Percentiles rank a stretch among this genome's conserved stretches.
Evolutionary conservation across 2,113 vertebrate genomes (phyloP).

Genomic region (Meleagris gallopavo): DNA sequence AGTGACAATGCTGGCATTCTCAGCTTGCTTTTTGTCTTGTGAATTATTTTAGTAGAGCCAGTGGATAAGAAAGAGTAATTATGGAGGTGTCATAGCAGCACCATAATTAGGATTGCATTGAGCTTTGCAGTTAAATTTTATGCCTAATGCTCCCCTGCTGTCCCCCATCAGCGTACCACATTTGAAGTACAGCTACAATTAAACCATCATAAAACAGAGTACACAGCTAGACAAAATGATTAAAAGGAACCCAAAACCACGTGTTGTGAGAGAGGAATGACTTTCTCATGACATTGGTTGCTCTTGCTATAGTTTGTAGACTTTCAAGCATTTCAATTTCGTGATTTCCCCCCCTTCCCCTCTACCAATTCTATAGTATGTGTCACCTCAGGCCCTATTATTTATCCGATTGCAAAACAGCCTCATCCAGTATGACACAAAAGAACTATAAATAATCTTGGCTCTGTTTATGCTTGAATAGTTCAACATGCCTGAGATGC

Average conservation of each 20-base stretch:
- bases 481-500: constrained; percentile 48
- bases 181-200: constrained; percentile 73
- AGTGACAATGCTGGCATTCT: constrained; percentile 39
- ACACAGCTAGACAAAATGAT: constrained; percentile 66
- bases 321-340: neutral
- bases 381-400: constrained; percentile 50
- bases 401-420: constrained; percentile 24
- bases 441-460: constrained; percentile 69
- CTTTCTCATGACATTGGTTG: constrained; percentile 55
- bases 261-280: constrained; percentile 13
- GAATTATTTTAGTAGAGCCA: constrained; percentile 63
- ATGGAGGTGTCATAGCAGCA: constrained; percentile 67
- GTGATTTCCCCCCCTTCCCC: constrained; percentile 28
- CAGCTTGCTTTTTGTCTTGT: constrained; percentile 56
- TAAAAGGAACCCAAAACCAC: constrained; percentile 48
- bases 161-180: constrained; percentile 52
- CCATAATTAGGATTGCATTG: constrained; percentile 72
- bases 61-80: constrained; percentile 73
- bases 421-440: constrained; percentile 28
- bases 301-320: constrained; percentile 10
- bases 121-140: constrained; percentile 73
- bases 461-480: constrained; percentile 54
- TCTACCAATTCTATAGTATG: constrained; percentile 53
- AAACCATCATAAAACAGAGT: constrained; percentile 64
- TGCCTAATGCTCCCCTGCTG: constrained; percentile 70